Evolutionary conservation across 2,888 invertebrate species (phyloP), one percentile per base, ranked within the genome.

Genomic region (Pocota personata): DNA sequence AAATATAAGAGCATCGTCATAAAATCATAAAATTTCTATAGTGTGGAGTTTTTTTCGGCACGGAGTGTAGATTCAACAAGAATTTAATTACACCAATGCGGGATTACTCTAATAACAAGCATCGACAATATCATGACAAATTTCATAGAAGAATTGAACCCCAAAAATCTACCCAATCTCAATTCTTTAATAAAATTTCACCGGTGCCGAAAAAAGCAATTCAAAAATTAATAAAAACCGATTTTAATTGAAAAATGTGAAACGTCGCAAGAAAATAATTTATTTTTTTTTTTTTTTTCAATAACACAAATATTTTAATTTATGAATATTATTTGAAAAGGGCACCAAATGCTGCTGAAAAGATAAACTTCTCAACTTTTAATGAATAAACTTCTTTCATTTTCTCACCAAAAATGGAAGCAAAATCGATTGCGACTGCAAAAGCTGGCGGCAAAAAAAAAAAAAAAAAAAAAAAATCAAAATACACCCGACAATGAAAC

Each of bases 301-400:
- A 69, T 69, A 43, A 16, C 16, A 43, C 12, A 27, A 69, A 32
- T 4, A 37, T 48, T 58, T 40, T 57, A 32, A 71, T 46, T 71
- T 71, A 4, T 12, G 21, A 32, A 55, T 12, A 43, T 19, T 10
- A 43, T 48, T 48, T 14, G 35, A 60, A 48, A 30, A 8, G 4
- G 27, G 7, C 37, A n/a, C 37, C 72, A 24, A 50, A 30, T 50
- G 46, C 14, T 30, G 27, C 0, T 57, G 71, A 46, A 30, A 71
- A 40, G 35, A 40, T 40, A 72, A 72, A 8, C 50, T 27, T 37
- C 8, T n/a, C 12, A 52, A 72, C 60, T 72, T 72, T 50, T 60
- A 72, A 72, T 72, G 72, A 72, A 50, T 73, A 73, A 73, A 73
- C 52, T 73, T 40, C 12, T 8, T 0, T 5, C 19, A 27, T n/a